A percentile compares a stretch with the other conserved stretches of the same genome.
Conservation (phyloP, 1,140 invertebrate species). For the Alviniconcha marisindica region DNA sequence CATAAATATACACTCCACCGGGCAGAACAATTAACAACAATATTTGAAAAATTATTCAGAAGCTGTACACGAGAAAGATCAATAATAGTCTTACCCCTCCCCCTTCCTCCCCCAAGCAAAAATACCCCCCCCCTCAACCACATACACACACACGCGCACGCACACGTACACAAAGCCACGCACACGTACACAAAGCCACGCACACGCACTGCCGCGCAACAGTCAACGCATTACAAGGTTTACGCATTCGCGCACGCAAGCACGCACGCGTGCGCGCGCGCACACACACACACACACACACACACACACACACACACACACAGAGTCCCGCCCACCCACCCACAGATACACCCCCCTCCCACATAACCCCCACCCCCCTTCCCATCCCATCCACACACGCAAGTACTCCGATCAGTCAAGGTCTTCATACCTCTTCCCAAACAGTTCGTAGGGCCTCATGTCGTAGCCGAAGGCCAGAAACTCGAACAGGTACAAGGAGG, state of each 20-base stretch:
- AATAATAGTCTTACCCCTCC: too few species aligned
- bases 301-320: conserved; percentile 13
- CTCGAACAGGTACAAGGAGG: conserved; percentile 13
- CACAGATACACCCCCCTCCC: background rate
- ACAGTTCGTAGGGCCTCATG: background rate
- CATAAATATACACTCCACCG: too few species aligned
- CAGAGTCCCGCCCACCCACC: background rate
- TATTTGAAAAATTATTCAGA: too few species aligned
- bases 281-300: conserved; percentile 30
- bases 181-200: background rate
- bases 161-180: background rate
- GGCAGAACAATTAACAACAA: too few species aligned
- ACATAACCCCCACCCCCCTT: background rate
- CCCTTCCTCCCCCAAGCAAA: too few species aligned
- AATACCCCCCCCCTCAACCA: background rate
- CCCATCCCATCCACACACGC: background rate
- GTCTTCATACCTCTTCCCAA: background rate
- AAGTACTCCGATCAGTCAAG: background rate
- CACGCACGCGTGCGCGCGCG: background rate
- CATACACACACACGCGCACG: background rate
- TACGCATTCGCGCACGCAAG: background rate
- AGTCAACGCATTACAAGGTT: background rate
- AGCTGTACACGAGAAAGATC: too few species aligned
- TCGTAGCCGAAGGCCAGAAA: conserved; percentile 40
- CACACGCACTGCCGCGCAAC: background rate